Evolutionary conservation across 2,888 invertebrate species (phyloP).

Genomic region (Apeira syringaria): DNA sequence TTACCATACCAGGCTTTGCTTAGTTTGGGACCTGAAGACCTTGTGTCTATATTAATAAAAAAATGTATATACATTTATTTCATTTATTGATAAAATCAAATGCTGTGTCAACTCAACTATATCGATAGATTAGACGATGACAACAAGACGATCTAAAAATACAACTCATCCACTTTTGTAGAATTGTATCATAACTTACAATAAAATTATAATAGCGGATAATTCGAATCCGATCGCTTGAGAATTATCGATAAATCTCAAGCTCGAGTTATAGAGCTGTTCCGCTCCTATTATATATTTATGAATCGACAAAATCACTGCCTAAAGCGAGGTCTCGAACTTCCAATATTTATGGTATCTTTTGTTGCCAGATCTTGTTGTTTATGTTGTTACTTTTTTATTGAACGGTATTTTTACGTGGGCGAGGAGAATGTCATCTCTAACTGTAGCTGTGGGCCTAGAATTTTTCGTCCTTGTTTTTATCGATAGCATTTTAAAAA

Average conservation of each 20-base stretch:
- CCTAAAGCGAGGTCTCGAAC: constrained; percentile 8
- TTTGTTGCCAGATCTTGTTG: constrained; percentile 25
- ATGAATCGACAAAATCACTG: constrained; percentile 21
- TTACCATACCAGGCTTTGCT: too few species aligned
- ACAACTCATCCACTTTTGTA: neutral
- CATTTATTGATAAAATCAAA: too few species aligned
- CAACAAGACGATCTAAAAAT: neutral
- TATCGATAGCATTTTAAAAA: too few species aligned
- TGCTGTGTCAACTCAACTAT: too few species aligned
- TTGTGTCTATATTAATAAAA: too few species aligned
- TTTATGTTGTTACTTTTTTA: constrained; percentile 13
- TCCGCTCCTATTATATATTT: constrained; percentile 14
- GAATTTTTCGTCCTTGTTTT: neutral
- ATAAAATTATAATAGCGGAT: constrained; percentile 6
- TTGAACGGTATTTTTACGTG: neutral
- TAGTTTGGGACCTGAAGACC: too few species aligned
- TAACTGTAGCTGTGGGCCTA: neutral
- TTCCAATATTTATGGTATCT: constrained; percentile 30
- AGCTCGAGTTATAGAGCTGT: constrained; percentile 2
- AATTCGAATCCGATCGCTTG: neutral
- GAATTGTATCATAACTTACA: constrained; percentile 4
- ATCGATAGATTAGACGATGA: too few species aligned
- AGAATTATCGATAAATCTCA: constrained; percentile 7
- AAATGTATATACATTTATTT: too few species aligned
- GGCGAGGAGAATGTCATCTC: neutral